These are phyloP conservation scores for Epistrophe grossulariae DNA, from an alignment of 2,888 invertebrate genomes.

Conservation along the genomic window DNA sequence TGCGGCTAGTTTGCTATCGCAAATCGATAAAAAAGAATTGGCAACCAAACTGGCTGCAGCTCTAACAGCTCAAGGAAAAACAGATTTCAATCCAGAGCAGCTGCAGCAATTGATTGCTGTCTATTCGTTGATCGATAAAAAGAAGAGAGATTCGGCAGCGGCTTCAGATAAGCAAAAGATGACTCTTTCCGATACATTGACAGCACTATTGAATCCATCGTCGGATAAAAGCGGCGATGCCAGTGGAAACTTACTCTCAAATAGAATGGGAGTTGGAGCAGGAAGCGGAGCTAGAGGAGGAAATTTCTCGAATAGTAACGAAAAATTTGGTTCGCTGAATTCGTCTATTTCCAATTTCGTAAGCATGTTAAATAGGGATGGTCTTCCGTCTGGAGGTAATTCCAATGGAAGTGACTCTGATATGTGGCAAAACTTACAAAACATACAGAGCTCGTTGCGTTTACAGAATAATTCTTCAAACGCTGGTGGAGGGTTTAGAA, in stretches of 20 bases:
- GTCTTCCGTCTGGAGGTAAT: constrained; percentile 3
- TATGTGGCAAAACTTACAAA: constrained; percentile 74
- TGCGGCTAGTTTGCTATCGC: constrained; percentile 76
- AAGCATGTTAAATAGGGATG: constrained; percentile 61
- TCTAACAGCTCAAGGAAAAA: constrained; percentile 92
- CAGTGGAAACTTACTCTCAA: constrained; percentile 18
- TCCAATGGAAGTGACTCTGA: constrained; percentile 46
- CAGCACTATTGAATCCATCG: constrained; percentile 77
- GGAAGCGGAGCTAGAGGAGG: background rate
- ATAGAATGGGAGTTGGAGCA: constrained; percentile 15
- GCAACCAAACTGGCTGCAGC: constrained; percentile 91
- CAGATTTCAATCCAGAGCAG: constrained; percentile 91
- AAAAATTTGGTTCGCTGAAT: too few species aligned
- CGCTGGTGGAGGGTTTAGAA: background rate
- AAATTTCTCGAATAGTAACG: constrained; percentile 49
- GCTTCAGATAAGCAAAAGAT: constrained; percentile 74
- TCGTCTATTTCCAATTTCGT: constrained; percentile 65
- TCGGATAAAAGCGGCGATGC: constrained; percentile 14
- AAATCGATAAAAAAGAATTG: constrained; percentile 84
- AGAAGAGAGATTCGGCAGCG: constrained; percentile 77
- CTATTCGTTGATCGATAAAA: constrained; percentile 83
- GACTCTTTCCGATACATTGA: constrained; percentile 77
- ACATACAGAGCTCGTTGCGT: constrained; percentile 58
- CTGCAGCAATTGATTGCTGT: constrained; percentile 92
- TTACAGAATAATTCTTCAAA: constrained; percentile 35